Evolutionary conservation across 2,888 invertebrate genomes (phyloP), one percentile per base, ranked within the genome.

Genomic region (Meiosimyza decipiens): DNA sequence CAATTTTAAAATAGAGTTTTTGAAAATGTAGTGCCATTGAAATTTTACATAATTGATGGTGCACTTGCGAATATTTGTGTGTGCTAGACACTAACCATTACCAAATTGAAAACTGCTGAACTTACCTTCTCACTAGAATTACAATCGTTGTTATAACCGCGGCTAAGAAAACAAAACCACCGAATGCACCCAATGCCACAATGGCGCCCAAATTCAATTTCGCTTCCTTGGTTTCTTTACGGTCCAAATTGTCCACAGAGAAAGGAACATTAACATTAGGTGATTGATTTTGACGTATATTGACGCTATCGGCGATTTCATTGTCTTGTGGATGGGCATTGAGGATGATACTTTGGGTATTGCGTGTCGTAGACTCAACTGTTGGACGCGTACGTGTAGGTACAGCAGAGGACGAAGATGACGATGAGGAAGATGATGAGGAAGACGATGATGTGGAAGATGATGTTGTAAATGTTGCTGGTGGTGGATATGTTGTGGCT

Each of bases 121-220:
- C 84, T 81, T 89, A 97, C 97, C 96, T 95, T 88, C 94, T 89
- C 69, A 96, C 92, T 78, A 97, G 89, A 74, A 96, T 94, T 74
- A 97, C 93, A 77, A 96, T 92, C 6, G 96, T 95, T 2, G 96
- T 95, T 78, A 96, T 93, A 76, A 96, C 93, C 40, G 95, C 96
- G 12, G 96, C 94, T 65, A 97, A 89, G 85, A 97, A 94, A 9
- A 96, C 94, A 80, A 97, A 93, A 11, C 93, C 95, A n/a, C 95
- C 96, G 84, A 96, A 96, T 11, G 95, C 95, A 3, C 94, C 95
- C 16, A 97, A 88, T 0, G 96, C 95, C 73, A 96, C 95, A 77
- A 96, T 94, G 7, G 95, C 95, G 70, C 95, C 95, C 72, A 95
- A 88, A 86, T 95, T 95, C 28, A 96, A 88, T 76, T 93, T 91